phyloP scores from a whole-genome alignment of 2,797 vertebrate genomes.

The Oreortyx pictus region DNA sequence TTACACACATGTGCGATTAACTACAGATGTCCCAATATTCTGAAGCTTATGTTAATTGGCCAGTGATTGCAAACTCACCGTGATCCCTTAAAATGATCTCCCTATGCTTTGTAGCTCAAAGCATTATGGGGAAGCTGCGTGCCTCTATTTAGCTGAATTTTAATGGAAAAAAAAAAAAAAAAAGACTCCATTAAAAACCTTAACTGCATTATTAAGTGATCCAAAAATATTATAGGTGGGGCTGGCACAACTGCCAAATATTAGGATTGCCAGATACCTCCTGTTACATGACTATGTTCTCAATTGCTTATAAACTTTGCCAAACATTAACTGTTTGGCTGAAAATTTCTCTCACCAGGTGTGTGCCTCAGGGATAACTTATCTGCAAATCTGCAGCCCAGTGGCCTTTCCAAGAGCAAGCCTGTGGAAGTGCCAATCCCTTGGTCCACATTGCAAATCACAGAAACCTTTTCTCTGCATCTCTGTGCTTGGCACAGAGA shows the following conservation, averaged over 20 bases:
- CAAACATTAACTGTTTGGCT: slow-evolving; percentile 19
- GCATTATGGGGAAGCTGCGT: background rate
- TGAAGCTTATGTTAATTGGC: background rate
- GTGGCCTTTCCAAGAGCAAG: background rate
- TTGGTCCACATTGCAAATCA: background rate
- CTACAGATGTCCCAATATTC: background rate
- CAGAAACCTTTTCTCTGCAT: background rate
- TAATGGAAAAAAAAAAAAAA: background rate
- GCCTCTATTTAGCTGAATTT: background rate
- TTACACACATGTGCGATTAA: background rate
- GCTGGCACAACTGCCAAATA: slow-evolving; percentile 1
- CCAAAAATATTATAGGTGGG: slow-evolving; percentile 21
- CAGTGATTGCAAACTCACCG: background rate
- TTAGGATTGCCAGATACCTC: background rate
- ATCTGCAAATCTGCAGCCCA: slow-evolving; percentile 26
- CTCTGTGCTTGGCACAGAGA: background rate
- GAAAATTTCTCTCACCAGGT: slow-evolving; percentile 32
- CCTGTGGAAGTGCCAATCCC: fast-evolving
- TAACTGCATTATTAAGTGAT: slow-evolving; percentile 3
- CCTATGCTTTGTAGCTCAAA: background rate
- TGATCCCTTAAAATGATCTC: background rate
- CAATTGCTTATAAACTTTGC: slow-evolving; percentile 31
- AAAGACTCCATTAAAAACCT: slow-evolving; percentile 15
- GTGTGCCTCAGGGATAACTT: slow-evolving; percentile 25
- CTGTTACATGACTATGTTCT: slow-evolving; percentile 1